A percentile compares a stretch with the other conserved stretches of the same genome.
Conservation (phyloP, 2,797 vertebrate species). For the Chrysocyon brachyurus region DNA sequence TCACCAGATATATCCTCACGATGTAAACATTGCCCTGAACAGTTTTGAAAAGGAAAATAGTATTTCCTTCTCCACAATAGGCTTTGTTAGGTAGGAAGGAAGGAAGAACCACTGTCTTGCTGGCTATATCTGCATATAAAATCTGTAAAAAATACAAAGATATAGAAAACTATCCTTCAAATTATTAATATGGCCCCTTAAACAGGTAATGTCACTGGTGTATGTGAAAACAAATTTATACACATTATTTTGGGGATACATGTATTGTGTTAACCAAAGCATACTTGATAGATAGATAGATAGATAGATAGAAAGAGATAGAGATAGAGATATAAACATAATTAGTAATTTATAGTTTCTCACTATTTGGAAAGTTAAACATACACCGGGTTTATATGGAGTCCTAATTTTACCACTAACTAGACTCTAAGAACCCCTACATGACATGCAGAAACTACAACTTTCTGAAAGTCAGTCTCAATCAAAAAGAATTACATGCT, state of each 20-base stretch:
- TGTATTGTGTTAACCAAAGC: background rate
- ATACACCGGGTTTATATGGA: background rate
- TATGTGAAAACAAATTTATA: background rate
- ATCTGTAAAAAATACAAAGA: slow-evolving; percentile 15
- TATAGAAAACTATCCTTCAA: background rate
- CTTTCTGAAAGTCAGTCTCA: background rate
- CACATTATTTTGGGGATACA: background rate
- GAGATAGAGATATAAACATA: background rate
- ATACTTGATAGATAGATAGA: background rate
- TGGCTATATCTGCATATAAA: background rate
- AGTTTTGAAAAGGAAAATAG: slow-evolving; percentile 21
- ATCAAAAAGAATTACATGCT: background rate
- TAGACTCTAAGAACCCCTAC: background rate
- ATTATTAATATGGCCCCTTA: background rate
- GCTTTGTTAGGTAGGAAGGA: background rate
- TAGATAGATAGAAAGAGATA: no score
- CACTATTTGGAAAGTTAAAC: background rate
- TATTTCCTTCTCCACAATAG: background rate
- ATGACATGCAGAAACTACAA: background rate
- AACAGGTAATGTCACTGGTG: background rate
- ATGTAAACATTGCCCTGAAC: background rate
- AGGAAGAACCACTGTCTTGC: background rate
- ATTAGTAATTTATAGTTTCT: background rate
- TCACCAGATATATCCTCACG: background rate
- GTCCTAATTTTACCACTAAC: background rate